Base-by-base conservation (phyloP, 2,888 invertebrate genomes). In the Rhyacophila evoluta region DNA sequence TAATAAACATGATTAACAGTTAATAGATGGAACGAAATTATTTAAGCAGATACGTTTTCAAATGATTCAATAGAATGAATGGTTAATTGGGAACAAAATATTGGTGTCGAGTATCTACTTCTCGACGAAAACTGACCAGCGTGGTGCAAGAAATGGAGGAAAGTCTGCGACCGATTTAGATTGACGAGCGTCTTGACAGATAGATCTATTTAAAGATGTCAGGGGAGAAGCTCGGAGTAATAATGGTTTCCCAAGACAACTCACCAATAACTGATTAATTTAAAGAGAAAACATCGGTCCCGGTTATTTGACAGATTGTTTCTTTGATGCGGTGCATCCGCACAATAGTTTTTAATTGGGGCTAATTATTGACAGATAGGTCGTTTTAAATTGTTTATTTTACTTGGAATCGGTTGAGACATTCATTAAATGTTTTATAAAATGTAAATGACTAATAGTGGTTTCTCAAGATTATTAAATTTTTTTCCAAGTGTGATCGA, bases 311-410 rank as follows among this genome's bases (percentile, higher is more conserved):
- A 55, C 25, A 19, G 12, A 8, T 10, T 55, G 19, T 15, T 15
- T 55, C 55, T 19, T 2, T 6, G 19, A 55, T 55, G 55, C 55
- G 19, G 1, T 19, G 15, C 19, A 8, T 55, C 19, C 19, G 10
- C 19, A 10, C 19, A 19, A 10, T 25, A 0, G 8, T 3, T 55
- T 55, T 19, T 55, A 8, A 1, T 4, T 55, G 15, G 10, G 55
- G 55, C 19, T 55, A 55, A 55, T 55, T 55, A 55, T 55, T 55
- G 55, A 55, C 55, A 55, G 55, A 55, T 55, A 19, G 41, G 41
- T 15, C 55, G 6, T 39, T 39, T 5, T 1, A 8, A 5, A 55
- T 8, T 41, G 39, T 19, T 55, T 55, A 8, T 55, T 55, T 55
- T 25, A 8, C 10, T 55, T 19, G 25, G 25, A 55, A 25, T 55